Evolutionary conservation across 2,113 vertebrate species (phyloP), one percentile per base, ranked within the genome.

Genomic region (Clinocottus analis): DNA sequence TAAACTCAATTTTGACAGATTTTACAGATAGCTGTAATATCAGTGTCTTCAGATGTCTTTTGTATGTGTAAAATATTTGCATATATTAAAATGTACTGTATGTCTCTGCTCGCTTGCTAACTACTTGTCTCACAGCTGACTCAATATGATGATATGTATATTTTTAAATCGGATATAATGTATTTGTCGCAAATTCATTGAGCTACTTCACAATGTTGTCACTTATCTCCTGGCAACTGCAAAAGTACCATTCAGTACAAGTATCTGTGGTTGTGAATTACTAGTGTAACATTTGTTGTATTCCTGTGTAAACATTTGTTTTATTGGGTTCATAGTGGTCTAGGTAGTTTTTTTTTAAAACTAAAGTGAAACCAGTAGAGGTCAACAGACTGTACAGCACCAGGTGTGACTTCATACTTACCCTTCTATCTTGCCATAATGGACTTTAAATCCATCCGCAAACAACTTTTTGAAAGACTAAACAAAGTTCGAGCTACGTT

Each of bases 11-110:
- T 72, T 55, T 35, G 5, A 69, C 35, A 41, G 9, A 29, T 58
- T 14, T 67, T 53, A 71, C 35, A 33, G n/a, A 23, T n/a, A n/a
- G 21, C 51, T 59, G n/a, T n/a, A n/a, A n/a, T n/a, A n/a, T n/a
- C 16, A 45, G 14, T 45, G 14, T 45, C 47, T 21, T 49, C 47
- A 21, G 14, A 45, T 45, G 16, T 45, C 41, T 3, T 45, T n/a
- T n/a, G 41, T 16, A 49, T 49, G 47, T 49, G 47, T 21, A 49
- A 21, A 21, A 49, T 6, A 49, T 49, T n/a, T 49, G 19, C 1
- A 17, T 47, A 47, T 19, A 47, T 19, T 47, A 47, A 47, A 47
- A 47, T 47, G 16, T 41, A 41, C 10, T 19, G 39, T 17, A 47
- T 19, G 45, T 16, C 1, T 47, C 45, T 17, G 10, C 27, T 49